Evolutionary conservation across 2,797 vertebrate species (phyloP).

Genomic region (Gila robusta): DNA sequence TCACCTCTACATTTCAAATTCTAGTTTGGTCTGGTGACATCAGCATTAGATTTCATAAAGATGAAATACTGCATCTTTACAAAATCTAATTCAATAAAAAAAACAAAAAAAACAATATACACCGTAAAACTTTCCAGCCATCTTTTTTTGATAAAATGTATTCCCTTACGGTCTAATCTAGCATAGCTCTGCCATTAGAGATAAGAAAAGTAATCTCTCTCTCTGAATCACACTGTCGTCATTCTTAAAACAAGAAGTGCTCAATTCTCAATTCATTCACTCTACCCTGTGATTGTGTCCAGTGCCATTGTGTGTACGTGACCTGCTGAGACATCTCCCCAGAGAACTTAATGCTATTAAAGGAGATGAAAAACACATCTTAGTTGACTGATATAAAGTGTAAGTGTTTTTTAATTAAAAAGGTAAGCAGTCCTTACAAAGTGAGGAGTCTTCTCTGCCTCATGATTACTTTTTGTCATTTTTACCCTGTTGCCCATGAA

Average conservation of each 20-base stretch:
- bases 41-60: constrained; percentile 1
- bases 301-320: constrained; percentile 35
- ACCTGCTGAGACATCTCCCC: constrained; percentile 58
- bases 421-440: background rate
- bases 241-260: constrained; percentile 19
- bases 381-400: constrained; percentile 27
- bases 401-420: constrained; percentile 6
- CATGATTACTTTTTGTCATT: background rate
- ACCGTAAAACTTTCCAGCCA: constrained; percentile 15
- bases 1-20: background rate
- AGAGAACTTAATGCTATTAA: constrained; percentile 68
- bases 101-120: background rate
- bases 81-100: constrained; percentile 9
- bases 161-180: constrained; percentile 30
- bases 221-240: constrained; percentile 37
- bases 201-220: constrained; percentile 51
- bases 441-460: background rate
- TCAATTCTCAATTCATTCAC: constrained; percentile 17
- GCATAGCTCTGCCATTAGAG: constrained; percentile 40
- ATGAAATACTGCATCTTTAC: constrained; percentile 37
- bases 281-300: constrained; percentile 17
- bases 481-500: background rate
- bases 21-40: background rate
- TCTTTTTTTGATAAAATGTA: constrained; percentile 21
- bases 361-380: constrained; percentile 55